Percentiles rank a stretch among this genome's conserved stretches.
These are phyloP conservation scores for Sebastes umbrosus DNA, from an alignment of 2,797 vertebrate genomes.

Conservation along the genomic window DNA sequence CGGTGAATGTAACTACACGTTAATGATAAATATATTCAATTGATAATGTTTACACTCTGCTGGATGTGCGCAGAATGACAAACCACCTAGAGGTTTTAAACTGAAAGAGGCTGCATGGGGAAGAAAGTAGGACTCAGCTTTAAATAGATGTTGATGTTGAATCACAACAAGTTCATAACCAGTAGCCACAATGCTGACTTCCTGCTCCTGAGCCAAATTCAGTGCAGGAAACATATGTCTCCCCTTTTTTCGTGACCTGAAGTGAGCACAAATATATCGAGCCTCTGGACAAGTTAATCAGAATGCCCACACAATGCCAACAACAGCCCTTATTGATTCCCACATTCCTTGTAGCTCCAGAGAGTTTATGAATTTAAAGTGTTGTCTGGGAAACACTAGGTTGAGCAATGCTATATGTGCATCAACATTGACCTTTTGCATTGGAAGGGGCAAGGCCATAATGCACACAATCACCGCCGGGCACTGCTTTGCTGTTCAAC, in stretches of 20 bases:
- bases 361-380: constrained; percentile 27
- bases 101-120: not conserved
- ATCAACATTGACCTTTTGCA: constrained; percentile 23
- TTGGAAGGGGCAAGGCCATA: not conserved
- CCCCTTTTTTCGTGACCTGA: constrained; percentile 52
- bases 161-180: constrained; percentile 14
- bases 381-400: constrained; percentile 5
- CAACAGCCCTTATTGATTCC: constrained; percentile 17
- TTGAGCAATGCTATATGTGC: not conserved
- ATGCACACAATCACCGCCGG: constrained; percentile 10
- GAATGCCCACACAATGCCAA: constrained; percentile 36
- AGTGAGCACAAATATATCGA: constrained; percentile 29
- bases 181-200: not conserved
- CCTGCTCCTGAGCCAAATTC: constrained; percentile 7
- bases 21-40: constrained; percentile 15
- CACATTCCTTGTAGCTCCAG: not conserved
- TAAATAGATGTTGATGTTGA: constrained; percentile 9
- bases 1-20: not conserved
- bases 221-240: constrained; percentile 36
- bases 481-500: constrained; percentile 8
- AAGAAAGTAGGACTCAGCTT: not conserved
- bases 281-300: constrained; percentile 59
- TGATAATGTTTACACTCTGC: constrained; percentile 24
- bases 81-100: not conserved
- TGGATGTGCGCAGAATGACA: not conserved